phyloP scores from a whole-genome alignment of 2,888 invertebrate genomes.

The Melieria crassipennis region DNA sequence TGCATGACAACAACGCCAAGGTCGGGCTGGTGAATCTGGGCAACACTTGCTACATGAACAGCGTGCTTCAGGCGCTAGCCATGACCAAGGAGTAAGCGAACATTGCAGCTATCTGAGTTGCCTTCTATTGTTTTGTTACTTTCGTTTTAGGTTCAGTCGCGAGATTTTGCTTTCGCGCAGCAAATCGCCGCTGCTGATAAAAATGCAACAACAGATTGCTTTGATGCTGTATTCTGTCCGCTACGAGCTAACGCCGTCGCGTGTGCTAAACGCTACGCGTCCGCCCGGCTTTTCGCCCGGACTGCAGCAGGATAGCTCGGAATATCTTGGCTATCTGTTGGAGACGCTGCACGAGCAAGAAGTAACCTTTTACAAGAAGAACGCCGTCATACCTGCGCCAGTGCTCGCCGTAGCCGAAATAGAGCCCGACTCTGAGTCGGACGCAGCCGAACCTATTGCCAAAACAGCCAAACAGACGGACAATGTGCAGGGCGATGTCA shows the following conservation, averaged over 20 bases:
- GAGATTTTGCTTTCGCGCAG: conserved; percentile 72
- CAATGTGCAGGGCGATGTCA: conserved; percentile 39
- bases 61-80: conserved; percentile 83
- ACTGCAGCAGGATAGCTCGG: conserved; percentile 88
- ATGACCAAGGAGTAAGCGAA: conserved; percentile 77
- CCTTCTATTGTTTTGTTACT: background rate
- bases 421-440: conserved; percentile 13
- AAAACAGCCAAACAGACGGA: conserved; percentile 30
- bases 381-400: conserved; percentile 20
- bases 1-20: conserved; percentile 54
- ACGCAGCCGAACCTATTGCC: conserved; percentile 20
- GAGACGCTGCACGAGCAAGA: conserved; percentile 79
- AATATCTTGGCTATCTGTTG: conserved; percentile 77
- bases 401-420: conserved; percentile 25
- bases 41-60: conserved; percentile 92
- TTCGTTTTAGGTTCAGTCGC: conserved; percentile 71
- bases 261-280: conserved; percentile 75
- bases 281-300: conserved; percentile 82
- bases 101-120: background rate
- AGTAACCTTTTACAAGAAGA: conserved; percentile 49
- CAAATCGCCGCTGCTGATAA: conserved; percentile 70
- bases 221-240: conserved; percentile 75
- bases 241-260: conserved; percentile 76
- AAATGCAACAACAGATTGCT: conserved; percentile 79
- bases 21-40: conserved; percentile 85